Conservation (phyloP, 2,113 vertebrate genomes). For the Tachuris rubrigastra region DNA sequence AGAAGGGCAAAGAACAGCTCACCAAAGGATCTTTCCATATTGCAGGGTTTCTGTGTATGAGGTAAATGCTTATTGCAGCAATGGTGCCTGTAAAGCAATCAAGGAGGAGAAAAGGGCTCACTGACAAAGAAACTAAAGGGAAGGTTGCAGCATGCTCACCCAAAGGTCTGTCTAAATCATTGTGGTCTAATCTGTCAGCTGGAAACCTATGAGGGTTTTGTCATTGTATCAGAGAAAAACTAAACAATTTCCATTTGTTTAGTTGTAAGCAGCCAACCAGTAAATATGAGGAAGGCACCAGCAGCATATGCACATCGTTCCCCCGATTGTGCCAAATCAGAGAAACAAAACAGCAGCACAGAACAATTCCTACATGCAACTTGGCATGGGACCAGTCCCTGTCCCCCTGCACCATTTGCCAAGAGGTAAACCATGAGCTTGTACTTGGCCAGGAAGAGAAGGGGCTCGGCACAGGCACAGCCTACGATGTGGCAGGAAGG, state of each 20-base stretch:
- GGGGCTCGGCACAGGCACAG: not conserved
- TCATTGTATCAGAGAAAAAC: not conserved
- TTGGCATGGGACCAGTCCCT: not conserved
- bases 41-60: conserved; percentile 52
- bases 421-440: not conserved
- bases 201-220: not conserved
- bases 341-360: not conserved
- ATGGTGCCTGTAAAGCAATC: not conserved
- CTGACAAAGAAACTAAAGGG: not conserved
- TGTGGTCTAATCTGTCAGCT: not conserved
- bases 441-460: not conserved
- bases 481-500: not conserved
- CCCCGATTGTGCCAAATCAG: not conserved
- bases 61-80: conserved; percentile 8
- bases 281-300: not conserved
- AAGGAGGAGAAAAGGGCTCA: not conserved
- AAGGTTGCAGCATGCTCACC: not conserved
- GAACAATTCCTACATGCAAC: not conserved
- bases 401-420: accelerated
- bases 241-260: not conserved
- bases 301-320: not conserved
- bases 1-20: not conserved
- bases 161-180: not conserved
- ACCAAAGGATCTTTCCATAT: conserved; percentile 66
- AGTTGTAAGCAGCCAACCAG: not conserved